Evolutionary conservation across 2,888 invertebrate genomes (phyloP).

Genomic region (Machimus rusticus): DNA sequence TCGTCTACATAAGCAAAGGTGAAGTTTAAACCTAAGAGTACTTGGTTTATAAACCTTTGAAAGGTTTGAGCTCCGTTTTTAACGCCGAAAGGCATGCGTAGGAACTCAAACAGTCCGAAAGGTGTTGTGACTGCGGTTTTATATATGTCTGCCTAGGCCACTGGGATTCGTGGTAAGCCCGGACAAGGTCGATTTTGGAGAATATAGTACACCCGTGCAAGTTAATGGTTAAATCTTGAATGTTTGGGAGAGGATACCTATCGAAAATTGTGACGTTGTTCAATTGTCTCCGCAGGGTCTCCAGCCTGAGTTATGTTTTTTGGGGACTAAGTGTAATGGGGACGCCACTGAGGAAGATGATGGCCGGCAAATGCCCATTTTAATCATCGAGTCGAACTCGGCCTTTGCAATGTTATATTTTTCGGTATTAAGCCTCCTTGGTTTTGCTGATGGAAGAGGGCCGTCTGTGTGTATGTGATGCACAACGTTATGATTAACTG

Average conservation of each 20-base stretch:
- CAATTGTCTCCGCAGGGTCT: conserved; percentile 33
- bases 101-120: conserved; percentile 55
- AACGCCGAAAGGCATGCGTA: conserved; percentile 54
- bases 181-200: conserved; percentile 49
- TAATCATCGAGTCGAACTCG: conserved; percentile 50
- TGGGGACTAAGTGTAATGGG: background rate
- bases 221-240: conserved; percentile 14
- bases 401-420: conserved; percentile 49
- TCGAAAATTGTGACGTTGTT: conserved; percentile 25
- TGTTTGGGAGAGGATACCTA: conserved; percentile 24
- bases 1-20: conserved; percentile 51
- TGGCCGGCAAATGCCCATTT: conserved; percentile 50
- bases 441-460: conserved; percentile 43
- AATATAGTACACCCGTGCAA: conserved; percentile 44
- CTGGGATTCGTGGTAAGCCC: conserved; percentile 57
- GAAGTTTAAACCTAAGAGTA: conserved; percentile 49
- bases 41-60: conserved; percentile 51
- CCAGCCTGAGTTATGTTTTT: conserved; percentile 5
- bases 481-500: background rate
- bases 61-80: conserved; percentile 51
- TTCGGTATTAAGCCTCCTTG: conserved; percentile 48
- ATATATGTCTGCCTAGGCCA: conserved; percentile 52
- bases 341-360: conserved; percentile 51
- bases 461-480: conserved; percentile 44
- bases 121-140: conserved; percentile 57